Percentiles rank a stretch among this genome's conserved stretches.
Conservation (phyloP, 2,797 vertebrate genomes). For the Enteromius fasciolatus region DNA sequence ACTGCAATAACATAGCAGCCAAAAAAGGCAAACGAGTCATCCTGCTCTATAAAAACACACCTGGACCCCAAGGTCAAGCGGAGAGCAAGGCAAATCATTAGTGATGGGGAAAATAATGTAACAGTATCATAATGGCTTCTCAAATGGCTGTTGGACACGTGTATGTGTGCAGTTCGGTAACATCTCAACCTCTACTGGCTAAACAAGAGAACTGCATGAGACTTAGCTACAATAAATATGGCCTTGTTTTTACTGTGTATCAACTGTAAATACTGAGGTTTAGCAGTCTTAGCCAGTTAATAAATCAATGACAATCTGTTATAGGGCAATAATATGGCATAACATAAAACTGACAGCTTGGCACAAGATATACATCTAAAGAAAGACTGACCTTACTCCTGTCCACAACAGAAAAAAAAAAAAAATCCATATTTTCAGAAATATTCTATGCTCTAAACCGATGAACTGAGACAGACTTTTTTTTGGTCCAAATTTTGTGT, state of each 20-base stretch:
- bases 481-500: conserved; percentile 27
- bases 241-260: conserved; percentile 17
- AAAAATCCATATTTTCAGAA: not conserved
- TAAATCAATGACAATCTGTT: not conserved
- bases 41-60: not conserved
- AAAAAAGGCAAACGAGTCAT: not conserved
- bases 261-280: conserved; percentile 13
- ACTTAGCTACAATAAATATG: conserved; percentile 17
- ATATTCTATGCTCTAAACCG: not conserved
- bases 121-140: not conserved
- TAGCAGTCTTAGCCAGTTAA: not conserved
- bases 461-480: conserved; percentile 9
- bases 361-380: not conserved
- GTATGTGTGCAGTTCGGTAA: not conserved
- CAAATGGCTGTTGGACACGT: not conserved
- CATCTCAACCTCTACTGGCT: conserved; percentile 48
- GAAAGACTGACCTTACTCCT: not conserved
- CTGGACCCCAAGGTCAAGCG: not conserved
- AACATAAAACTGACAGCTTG: conserved; percentile 23
- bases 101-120: not conserved
- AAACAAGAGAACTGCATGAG: conserved; percentile 43
- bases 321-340: conserved; percentile 8
- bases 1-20: not conserved
- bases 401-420: not conserved
- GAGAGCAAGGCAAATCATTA: conserved; percentile 14